Conservation (phyloP, 2,113 vertebrate species). For the Nibea coibor region DNA sequence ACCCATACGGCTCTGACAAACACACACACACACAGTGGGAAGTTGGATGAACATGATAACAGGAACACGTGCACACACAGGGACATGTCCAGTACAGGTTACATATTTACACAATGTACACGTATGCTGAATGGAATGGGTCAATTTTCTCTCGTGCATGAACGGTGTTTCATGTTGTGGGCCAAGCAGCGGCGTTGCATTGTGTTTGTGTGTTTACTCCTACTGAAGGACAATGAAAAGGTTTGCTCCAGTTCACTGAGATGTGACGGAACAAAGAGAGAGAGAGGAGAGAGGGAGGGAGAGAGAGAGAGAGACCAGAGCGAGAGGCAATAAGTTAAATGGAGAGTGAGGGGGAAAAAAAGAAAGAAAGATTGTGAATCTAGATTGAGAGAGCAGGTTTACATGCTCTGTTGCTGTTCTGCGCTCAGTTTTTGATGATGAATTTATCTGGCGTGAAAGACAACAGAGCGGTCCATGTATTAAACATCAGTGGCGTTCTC, state of each 20-base stretch:
- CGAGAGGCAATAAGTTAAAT: constrained; percentile 55
- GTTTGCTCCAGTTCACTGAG: constrained; percentile 75
- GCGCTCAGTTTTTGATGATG: constrained; percentile 69
- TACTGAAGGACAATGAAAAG: constrained; percentile 75
- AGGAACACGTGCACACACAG: constrained; percentile 42
- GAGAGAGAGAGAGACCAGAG: constrained; percentile 42
- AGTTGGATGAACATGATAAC: constrained; percentile 50
- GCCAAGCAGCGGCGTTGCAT: constrained; percentile 41
- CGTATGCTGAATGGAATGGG: constrained; percentile 46
- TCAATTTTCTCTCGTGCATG: constrained; percentile 55
- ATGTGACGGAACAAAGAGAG: constrained; percentile 74
- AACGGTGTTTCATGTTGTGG: constrained; percentile 38
- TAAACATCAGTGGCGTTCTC: constrained; percentile 72
- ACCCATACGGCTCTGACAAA: constrained; percentile 49
- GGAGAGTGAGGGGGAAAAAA: constrained; percentile 33
- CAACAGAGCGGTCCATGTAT: constrained; percentile 73
- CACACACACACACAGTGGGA: constrained; percentile 25
- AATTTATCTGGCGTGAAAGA: constrained; percentile 74
- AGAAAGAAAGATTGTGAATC: constrained; percentile 41
- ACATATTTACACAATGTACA: constrained; percentile 38
- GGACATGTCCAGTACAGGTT: constrained; percentile 24
- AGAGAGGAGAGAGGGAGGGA: constrained; percentile 42
- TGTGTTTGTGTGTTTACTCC: constrained; percentile 74
- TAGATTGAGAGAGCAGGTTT: constrained; percentile 54
- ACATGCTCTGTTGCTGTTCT: constrained; percentile 67